These are phyloP conservation scores for Agrochola macilenta DNA, from an alignment of 2,888 invertebrate genomes.

Conservation along the genomic window DNA sequence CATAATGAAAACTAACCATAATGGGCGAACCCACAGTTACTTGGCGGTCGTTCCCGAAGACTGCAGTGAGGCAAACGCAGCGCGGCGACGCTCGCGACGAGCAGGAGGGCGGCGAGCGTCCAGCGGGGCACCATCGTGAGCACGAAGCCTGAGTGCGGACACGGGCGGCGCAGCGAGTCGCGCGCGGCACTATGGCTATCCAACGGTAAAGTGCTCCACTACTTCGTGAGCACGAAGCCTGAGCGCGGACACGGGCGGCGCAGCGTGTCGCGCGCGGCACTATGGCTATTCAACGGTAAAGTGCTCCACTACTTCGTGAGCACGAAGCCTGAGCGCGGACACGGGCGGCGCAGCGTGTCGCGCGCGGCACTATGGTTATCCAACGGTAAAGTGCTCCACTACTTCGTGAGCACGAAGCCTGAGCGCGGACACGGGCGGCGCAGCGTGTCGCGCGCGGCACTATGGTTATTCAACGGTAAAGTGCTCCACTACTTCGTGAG, in stretches of 20 bases:
- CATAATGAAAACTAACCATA: conserved; percentile 37
- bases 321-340: not conserved
- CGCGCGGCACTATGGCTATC: not conserved
- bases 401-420: not conserved
- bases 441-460: not conserved
- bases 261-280: not conserved
- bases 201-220: not conserved
- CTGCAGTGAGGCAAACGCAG: not conserved
- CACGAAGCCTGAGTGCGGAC: not conserved
- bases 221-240: not conserved
- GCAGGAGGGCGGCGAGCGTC: conserved; percentile 4
- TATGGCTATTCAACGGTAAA: not conserved
- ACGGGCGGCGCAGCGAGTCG: not conserved
- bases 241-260: not conserved
- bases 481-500: too few relatives aligned
- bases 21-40: conserved; percentile 42
- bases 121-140: not conserved
- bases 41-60: conserved; percentile 31
- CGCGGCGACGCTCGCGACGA: conserved; percentile 4
- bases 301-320: not conserved
- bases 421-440: not conserved
- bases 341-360: not conserved
- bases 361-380: not conserved
- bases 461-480: not conserved
- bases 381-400: not conserved